Evolutionary conservation across 1,140 invertebrate genomes (phyloP).

Genomic region (Cyphomyrmex costatus): DNA sequence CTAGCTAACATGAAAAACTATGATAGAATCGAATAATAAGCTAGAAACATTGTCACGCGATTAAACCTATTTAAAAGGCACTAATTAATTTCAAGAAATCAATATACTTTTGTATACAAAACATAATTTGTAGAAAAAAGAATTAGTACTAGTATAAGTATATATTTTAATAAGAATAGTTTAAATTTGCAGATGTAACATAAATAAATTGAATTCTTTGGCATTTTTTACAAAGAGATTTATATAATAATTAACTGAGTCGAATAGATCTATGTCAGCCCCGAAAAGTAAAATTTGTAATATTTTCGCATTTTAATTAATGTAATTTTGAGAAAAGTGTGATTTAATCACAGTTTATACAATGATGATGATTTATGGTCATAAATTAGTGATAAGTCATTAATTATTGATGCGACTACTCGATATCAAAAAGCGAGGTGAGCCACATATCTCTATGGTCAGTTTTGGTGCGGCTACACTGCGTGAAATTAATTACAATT

Average conservation of each 20-base stretch:
- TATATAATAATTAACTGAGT: too few species aligned
- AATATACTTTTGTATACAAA: too few species aligned
- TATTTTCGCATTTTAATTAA: neutral
- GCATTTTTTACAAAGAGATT: too few species aligned
- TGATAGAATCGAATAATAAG: neutral
- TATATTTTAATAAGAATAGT: too few species aligned
- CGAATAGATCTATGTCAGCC: too few species aligned
- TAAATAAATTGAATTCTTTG: too few species aligned
- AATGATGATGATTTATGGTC: neutral
- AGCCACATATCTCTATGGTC: too few species aligned
- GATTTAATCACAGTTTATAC: conserved; percentile 1
- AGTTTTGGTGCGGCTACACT: neutral
- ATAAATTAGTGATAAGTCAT: conserved; percentile 24
- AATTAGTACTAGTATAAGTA: too few species aligned
- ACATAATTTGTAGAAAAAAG: too few species aligned
- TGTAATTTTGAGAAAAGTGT: conserved; percentile 9
- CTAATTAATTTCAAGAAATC: too few species aligned
- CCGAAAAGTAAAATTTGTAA: neutral
- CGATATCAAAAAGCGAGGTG: conserved; percentile 2
- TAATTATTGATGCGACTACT: conserved; percentile 30
- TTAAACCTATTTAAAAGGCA: neutral
- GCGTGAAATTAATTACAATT: conserved; percentile 34
- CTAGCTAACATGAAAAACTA: neutral
- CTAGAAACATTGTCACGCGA: neutral
- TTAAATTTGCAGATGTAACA: too few species aligned